phyloP scores from a whole-genome alignment of 2,113 vertebrate species.

The Pheucticus melanocephalus region DNA sequence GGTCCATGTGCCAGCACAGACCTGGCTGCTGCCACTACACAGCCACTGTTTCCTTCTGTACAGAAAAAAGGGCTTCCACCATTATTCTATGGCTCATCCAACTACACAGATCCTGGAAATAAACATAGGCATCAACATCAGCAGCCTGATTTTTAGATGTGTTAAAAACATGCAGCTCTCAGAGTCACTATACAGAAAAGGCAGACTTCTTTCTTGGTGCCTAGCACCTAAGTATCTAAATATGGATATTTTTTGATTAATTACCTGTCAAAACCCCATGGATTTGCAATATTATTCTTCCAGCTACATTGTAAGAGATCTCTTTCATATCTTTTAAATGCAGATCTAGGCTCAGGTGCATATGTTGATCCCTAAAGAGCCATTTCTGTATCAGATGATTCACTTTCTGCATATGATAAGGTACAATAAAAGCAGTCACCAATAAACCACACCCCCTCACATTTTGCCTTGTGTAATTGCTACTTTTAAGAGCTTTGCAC shows the following conservation, averaged over 20 bases:
- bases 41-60: not conserved
- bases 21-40: fast-evolving
- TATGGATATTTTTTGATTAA: not conserved
- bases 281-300: not conserved
- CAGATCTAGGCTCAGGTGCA: not conserved
- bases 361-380: not conserved
- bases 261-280: not conserved
- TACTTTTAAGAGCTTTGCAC: not conserved
- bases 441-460: not conserved
- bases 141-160: not conserved
- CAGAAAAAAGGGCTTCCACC: not conserved
- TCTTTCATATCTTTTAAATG: not conserved
- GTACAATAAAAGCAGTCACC: not conserved
- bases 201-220: not conserved
- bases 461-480: not conserved
- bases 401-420: not conserved
- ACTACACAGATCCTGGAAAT: not conserved
- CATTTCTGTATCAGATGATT: not conserved
- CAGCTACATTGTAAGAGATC: not conserved
- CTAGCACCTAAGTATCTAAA: not conserved
- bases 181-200: not conserved
- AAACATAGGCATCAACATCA: not conserved
- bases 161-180: not conserved
- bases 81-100: not conserved
- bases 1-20: fast-evolving